Evolutionary conservation across 64 coral and sea anemone genomes (phyloP), one percentile per base, ranked within the genome.

Genomic region (Cladopsammia gracilis): DNA sequence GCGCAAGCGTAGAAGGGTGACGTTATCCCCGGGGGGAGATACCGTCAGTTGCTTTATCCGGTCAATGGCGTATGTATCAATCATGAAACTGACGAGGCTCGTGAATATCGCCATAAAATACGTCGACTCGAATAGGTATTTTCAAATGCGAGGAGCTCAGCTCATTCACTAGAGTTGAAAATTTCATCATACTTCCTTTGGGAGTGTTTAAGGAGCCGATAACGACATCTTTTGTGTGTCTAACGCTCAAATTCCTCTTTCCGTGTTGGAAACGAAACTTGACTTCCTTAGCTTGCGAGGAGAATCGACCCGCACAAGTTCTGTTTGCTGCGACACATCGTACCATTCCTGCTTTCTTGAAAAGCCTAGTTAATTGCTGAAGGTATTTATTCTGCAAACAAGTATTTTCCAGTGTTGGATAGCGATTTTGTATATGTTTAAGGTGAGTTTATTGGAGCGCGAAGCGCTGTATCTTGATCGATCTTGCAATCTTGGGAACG

Each of bases 201-300:
- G 96, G 96, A 98, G 96, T 98, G 92, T 91, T 71, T 79, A 75
- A 94, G 65, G 78, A 72, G 22, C 77, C 72, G 73, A 69, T 79
- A 98, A 79, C 73, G 96, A 94, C 91, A 94, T 94, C 68, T 98
- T 98, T 98, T 98, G 92, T 90, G 92, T 98, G 96, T 94, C 96
- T 57, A 91, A 86, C 66, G 75, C 90, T 86, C 78, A 85, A 96
- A 94, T 98, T 98, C 96, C 96, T 98, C 90, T 98, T 98, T 90
- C 90, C 92, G 89, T 94, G 91, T 80, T 71, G 91, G 73, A 75
- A 86, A 24, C 70, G 71, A 92, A 82, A 76, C 79, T 83, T 87
- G 92, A 98, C 96, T 98, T 94, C 92, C 78, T 75, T n/a, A 49
- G 72, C 72, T 86, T 90, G 87, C 82, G 57, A 65, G 73, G 72